phyloP scores from a whole-genome alignment of 2,113 vertebrate species.

The Vanacampus margaritifer region DNA sequence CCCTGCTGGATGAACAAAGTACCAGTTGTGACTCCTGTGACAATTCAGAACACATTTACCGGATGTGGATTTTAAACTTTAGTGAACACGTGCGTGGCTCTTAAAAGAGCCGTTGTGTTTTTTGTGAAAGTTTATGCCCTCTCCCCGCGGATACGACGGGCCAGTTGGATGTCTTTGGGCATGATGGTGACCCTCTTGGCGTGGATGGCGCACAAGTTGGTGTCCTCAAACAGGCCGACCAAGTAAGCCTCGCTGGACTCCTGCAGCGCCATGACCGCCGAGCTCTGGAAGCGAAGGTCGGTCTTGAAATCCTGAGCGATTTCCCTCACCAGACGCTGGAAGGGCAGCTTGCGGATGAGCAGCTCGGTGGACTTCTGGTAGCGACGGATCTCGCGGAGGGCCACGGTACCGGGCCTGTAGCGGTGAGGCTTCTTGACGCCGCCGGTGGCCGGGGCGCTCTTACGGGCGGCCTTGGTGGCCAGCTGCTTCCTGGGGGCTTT shows the following conservation, averaged over 20 bases:
- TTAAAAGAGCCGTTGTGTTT: too few relatives aligned
- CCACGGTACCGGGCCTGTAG: constrained; percentile 58
- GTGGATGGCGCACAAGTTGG: constrained; percentile 78
- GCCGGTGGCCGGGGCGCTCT: constrained; percentile 54
- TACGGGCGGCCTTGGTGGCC: constrained; percentile 52
- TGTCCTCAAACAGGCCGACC: constrained; percentile 78
- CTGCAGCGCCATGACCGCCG: constrained; percentile 64
- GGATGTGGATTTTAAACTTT: too few relatives aligned
- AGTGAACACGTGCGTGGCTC: too few relatives aligned
- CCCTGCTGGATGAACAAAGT: too few relatives aligned
- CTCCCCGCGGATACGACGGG: constrained; percentile 76
- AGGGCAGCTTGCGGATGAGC: constrained; percentile 54
- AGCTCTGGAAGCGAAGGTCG: constrained; percentile 63
- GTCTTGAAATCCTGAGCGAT: constrained; percentile 61
- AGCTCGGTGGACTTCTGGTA: constrained; percentile 62
- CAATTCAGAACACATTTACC: too few relatives aligned
- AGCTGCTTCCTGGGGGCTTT: constrained; percentile 53
- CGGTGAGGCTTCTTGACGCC: constrained; percentile 60
- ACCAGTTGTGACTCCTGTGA: too few relatives aligned
- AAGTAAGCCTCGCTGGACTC: constrained; percentile 77
- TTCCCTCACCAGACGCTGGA: constrained; percentile 55
- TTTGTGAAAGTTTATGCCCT: background rate
- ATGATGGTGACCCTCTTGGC: constrained; percentile 79
- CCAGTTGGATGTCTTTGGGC: constrained; percentile 82
- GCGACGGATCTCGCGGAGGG: constrained; percentile 54